Evolutionary conservation across 2,113 vertebrate genomes (phyloP).

Genomic region (Epinephelus moara): DNA sequence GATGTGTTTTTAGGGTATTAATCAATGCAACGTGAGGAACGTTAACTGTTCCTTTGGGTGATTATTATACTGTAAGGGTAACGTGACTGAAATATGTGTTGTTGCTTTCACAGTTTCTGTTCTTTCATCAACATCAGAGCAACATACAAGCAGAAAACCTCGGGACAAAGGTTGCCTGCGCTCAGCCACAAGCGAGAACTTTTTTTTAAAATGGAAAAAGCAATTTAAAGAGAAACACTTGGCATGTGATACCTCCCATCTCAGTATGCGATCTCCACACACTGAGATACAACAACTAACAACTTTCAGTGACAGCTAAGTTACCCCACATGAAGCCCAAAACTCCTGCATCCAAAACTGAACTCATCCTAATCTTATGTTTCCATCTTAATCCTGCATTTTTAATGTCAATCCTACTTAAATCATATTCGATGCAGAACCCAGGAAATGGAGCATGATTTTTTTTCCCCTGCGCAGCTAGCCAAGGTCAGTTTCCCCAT

Average conservation of each 20-base stretch:
- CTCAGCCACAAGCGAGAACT: not conserved
- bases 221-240: slow-evolving; percentile 14
- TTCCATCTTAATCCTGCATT: slow-evolving; percentile 52
- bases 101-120: not conserved
- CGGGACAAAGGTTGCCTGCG: not conserved
- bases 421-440: slow-evolving; percentile 57
- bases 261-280: slow-evolving; percentile 18
- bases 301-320: not conserved
- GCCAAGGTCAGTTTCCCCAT: slow-evolving; percentile 73
- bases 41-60: too few species aligned
- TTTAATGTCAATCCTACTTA: slow-evolving; percentile 53
- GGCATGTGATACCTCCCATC: not conserved
- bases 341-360: slow-evolving; percentile 17
- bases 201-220: slow-evolving; percentile 16
- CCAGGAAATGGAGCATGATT: slow-evolving; percentile 68
- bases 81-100: not conserved
- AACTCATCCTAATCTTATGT: slow-evolving; percentile 35
- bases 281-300: not conserved
- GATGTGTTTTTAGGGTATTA: too few species aligned
- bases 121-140: not conserved
- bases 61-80: too few species aligned
- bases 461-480: slow-evolving; percentile 35
- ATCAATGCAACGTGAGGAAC: too few species aligned
- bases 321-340: slow-evolving; percentile 5
- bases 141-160: not conserved